Conservation (phyloP, 2,113 vertebrate species). For the Phalacrocorax carbo region DNA sequence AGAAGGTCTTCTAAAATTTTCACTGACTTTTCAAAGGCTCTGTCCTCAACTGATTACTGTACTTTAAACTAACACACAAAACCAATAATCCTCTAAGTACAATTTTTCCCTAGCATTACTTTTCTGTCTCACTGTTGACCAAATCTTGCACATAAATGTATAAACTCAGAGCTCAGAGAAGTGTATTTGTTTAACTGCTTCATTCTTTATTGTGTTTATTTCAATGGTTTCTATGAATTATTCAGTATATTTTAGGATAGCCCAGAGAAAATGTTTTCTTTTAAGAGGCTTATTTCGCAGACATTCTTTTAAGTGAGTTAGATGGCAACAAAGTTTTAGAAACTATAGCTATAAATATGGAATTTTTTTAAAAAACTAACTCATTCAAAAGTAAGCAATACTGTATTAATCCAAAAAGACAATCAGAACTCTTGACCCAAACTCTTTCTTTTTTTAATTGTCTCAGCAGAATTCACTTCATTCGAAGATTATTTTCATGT, state of each 20-base stretch:
- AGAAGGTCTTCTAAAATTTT: background rate
- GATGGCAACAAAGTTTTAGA: slow-evolving; percentile 61
- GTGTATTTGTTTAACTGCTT: slow-evolving; percentile 59
- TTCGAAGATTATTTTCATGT: slow-evolving; percentile 53
- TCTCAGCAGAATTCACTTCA: slow-evolving; percentile 59
- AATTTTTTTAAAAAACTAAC: background rate
- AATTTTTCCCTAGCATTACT: background rate
- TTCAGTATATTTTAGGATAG: slow-evolving; percentile 63
- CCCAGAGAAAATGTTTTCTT: slow-evolving; percentile 59
- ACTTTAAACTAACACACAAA: background rate
- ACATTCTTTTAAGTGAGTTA: slow-evolving; percentile 68
- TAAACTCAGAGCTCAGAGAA: slow-evolving; percentile 20
- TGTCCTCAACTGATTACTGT: background rate
- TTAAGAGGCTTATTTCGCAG: slow-evolving; percentile 67
- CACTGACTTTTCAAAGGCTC: background rate
- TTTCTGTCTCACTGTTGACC: background rate
- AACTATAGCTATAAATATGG: slow-evolving; percentile 57
- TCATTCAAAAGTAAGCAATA: slow-evolving; percentile 24
- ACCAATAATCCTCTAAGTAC: background rate
- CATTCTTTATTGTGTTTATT: slow-evolving; percentile 70
- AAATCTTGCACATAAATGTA: background rate
- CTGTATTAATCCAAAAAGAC: slow-evolving; percentile 13
- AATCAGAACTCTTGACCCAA: slow-evolving; percentile 29
- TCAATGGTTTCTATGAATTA: slow-evolving; percentile 67
- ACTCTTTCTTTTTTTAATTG: slow-evolving; percentile 59